Evolutionary conservation across 2,888 invertebrate genomes (phyloP), one percentile per base, ranked within the genome.

Genomic region (Teleiodes luculella): DNA sequence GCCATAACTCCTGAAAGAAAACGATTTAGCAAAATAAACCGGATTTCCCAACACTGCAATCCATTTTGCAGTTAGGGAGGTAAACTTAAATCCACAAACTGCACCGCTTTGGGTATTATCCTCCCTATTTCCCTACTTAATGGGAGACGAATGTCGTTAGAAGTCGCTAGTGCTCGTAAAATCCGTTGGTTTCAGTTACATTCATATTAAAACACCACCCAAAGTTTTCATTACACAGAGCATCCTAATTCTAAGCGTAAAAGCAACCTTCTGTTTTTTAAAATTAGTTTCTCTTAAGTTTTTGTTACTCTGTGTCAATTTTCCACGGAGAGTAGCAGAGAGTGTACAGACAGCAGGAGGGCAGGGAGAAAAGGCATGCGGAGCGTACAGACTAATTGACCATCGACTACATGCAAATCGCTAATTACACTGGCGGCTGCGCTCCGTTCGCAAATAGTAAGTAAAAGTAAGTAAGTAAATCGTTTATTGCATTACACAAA

Each of bases 101-200:
- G 79, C 75, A 69, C 70, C 75, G 77, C 78, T 79, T 76, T 74
- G 66, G 73, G 78, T 70, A 83, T 83, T 83, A 85, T 82, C 81
- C 80, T 72, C 76, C 74, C 78, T 79, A 81, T 83, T 79, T 79
- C 75, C 76, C 78, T 77, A 80, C 76, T 84, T 85, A 86, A 83
- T 83, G 83, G 77, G 72, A 80, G 83, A 84, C 75, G 81, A 82
- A 84, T 84, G 81, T 84, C 84, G 84, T 85, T 86, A 82, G 80
- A 78, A 80, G 76, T 83, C 75, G 74, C 76, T 77, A 83, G 80
- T 74, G 79, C 79, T 81, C 83, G 81, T 84, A 80, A 85, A 85
- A 80, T 76, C 76, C 77, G 68, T 70, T 64, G 78, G 76, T 78
- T 79, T 74, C 64, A 67, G 61, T 63, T 58, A 49, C 53, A 76